Conservation (phyloP, 2,797 vertebrate genomes). For the Microchirus variegatus region DNA sequence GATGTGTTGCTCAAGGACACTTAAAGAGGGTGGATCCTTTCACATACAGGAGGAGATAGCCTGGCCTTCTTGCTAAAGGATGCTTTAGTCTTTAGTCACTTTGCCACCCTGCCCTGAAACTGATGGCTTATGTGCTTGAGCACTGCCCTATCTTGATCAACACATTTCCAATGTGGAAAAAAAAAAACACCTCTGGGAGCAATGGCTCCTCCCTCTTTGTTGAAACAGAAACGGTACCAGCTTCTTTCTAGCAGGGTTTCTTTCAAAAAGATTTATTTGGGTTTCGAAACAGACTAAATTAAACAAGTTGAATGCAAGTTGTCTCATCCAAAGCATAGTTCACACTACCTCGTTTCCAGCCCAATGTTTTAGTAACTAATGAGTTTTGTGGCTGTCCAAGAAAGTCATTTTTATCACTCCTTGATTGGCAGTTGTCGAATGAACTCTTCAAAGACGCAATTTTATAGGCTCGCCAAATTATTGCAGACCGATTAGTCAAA, state of each 20-base stretch:
- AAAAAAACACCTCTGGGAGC: conserved; percentile 31
- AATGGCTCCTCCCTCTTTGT: conserved; percentile 8
- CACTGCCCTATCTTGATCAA: conserved; percentile 43
- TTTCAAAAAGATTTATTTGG: not conserved
- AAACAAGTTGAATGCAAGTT: no score
- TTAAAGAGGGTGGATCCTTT: conserved; percentile 35
- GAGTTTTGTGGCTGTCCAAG: no score
- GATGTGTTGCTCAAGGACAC: conserved; percentile 61
- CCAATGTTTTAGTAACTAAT: no score
- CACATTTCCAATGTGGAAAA: conserved; percentile 32
- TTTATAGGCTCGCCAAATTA: no score
- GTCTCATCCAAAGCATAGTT: no score
- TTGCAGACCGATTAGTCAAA: no score
- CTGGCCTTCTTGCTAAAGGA: conserved; percentile 43
- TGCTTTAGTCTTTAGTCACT: conserved; percentile 41
- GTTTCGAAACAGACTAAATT: no score
- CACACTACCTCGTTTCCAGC: no score
- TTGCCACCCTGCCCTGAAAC: conserved; percentile 19
- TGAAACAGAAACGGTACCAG: conserved; percentile 5
- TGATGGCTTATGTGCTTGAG: conserved; percentile 29
- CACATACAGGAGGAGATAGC: conserved; percentile 25
- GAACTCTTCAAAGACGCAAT: no score
- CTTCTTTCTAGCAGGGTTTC: not conserved
- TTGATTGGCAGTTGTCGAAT: no score
- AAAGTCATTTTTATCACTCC: no score